Base-by-base conservation (phyloP, 2,797 vertebrate genomes). In the Decapterus maruadsi region DNA sequence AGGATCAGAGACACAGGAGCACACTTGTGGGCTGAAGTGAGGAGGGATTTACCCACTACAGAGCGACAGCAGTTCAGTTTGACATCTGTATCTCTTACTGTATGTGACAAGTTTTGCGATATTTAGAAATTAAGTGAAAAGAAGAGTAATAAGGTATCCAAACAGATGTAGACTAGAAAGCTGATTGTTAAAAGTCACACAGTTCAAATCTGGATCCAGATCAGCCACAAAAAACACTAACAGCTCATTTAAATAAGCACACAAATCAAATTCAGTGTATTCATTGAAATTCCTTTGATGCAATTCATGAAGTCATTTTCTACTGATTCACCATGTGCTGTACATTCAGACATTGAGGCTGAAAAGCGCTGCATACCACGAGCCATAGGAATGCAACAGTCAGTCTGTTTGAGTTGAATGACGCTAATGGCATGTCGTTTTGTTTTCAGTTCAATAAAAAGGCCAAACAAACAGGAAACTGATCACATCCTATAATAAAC, bases 1-100 rank as follows among this genome's bases (percentile, higher is more conserved):
- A 92, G 83, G 89, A 90, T 94, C 89, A 92, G 87, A 94, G 87
- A 90, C 90, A 90, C 80, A 75, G 62, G 84, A 87, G 91, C 84
- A 81, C 87, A 85, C 78, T 26, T 72, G 77, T 40, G 69, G 81
- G 76, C 85, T 84, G 82, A 81, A 75, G 83, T 84, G 77, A 82
- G 70, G 84, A 85, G 77, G 92, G 90, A 85, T 89, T 90, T 88
- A 93, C 83, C 57, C 54, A 40, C 76, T 72, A 78, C 22, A 53
- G 69, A 53, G 82, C 87, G 53, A 70, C 81, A 51, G 62, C 55
- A 36, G 8, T 68, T 80, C 42, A 76, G 72, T 83, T 51, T 68
- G 19, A 71, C 68, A 50, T 58, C 34, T 61, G 59, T 42, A 67
- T 72, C 58, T 76, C 11, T 45, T 26, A n/a, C n/a, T n/a, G n/a